Evolutionary conservation across 2,888 invertebrate species (phyloP).

Genomic region (Cylindroiulus punctatus): DNA sequence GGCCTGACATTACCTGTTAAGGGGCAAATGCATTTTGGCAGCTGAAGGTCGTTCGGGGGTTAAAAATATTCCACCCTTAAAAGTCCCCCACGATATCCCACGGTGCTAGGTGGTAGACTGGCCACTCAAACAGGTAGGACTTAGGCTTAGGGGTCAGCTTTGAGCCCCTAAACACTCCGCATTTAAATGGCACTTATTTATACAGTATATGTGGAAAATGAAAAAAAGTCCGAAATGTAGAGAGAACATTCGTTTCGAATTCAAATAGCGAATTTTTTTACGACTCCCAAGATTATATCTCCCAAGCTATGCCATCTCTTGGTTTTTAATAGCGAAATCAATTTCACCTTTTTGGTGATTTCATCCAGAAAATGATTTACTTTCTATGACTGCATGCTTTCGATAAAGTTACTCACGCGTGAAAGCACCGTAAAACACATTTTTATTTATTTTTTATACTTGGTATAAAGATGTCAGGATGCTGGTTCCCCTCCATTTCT

Average conservation of each 20-base stretch:
- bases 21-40: slow-evolving; percentile 38
- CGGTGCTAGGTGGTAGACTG: slow-evolving; percentile 8
- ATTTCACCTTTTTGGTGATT: slow-evolving; percentile 29
- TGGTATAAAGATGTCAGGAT: slow-evolving; percentile 9
- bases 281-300: not conserved
- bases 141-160: slow-evolving; percentile 15
- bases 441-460: not conserved
- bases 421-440: not conserved
- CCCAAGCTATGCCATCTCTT: not conserved
- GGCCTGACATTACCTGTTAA: slow-evolving; percentile 25
- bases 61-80: not conserved
- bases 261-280: not conserved
- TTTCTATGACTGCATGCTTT: not conserved
- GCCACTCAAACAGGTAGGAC: not conserved
- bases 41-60: slow-evolving; percentile 8
- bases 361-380: not conserved
- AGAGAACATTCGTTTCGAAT: not conserved
- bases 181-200: slow-evolving; percentile 29
- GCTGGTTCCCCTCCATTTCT: not conserved
- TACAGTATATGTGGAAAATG: not conserved
- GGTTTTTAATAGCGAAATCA: slow-evolving; percentile 24
- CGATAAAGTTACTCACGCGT: not conserved
- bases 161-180: not conserved
- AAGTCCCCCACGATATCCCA: slow-evolving; percentile 27
- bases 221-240: not conserved